A percentile compares a stretch with the other conserved stretches of the same genome.
These are phyloP conservation scores for Blomia tropicalis DNA, from an alignment of 2,888 invertebrate genomes.

Conservation along the genomic window DNA sequence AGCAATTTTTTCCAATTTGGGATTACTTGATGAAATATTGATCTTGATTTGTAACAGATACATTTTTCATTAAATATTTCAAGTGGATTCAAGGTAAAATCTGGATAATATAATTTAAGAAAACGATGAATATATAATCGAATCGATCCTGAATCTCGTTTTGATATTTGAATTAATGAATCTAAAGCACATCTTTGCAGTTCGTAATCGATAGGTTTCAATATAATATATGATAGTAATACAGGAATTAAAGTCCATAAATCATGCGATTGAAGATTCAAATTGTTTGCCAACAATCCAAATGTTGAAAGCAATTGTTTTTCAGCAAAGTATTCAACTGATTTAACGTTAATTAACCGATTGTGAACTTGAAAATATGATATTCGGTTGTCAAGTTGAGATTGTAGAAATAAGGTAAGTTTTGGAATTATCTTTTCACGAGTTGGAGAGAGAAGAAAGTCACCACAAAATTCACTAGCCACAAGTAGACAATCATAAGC, in stretches of 20 bases:
- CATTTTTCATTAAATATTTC: background rate
- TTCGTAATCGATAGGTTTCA: background rate
- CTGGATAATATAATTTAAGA: background rate
- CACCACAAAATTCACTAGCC: slow-evolving; percentile 21
- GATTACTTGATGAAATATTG: background rate
- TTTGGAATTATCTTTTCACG: slow-evolving; percentile 20
- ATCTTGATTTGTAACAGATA: background rate
- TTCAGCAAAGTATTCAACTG: slow-evolving; percentile 1
- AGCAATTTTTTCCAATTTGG: background rate
- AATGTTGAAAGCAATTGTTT: background rate
- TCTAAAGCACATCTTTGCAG: background rate
- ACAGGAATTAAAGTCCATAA: background rate
- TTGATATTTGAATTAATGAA: background rate
- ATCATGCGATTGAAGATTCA: background rate
- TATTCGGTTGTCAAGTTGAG: slow-evolving; percentile 24
- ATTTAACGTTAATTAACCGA: background rate
- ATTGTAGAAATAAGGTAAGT: slow-evolving; percentile 18
- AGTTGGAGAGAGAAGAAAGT: slow-evolving; percentile 24
- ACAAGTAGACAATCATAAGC: slow-evolving; percentile 19
- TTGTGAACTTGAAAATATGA: background rate
- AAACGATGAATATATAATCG: background rate
- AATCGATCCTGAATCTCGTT: background rate
- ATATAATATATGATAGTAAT: background rate
- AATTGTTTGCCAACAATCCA: background rate
- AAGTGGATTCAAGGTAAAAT: too few species aligned